A percentile compares a stretch with the other conserved stretches of the same genome.
Evolutionary conservation across 1,140 invertebrate genomes (phyloP).

Genomic region (Neodiprion lecontei): DNA sequence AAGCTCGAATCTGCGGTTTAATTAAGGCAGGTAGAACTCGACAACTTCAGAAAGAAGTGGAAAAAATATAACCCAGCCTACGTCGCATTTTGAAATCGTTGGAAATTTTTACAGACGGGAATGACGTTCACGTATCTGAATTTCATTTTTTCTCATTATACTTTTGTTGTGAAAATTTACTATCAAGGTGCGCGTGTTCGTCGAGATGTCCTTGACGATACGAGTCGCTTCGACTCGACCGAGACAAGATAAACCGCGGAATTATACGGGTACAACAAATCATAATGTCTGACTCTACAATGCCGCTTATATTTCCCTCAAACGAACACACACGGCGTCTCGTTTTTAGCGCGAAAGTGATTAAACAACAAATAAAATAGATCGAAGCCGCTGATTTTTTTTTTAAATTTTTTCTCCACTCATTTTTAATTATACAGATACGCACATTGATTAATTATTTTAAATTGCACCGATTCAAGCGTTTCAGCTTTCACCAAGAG

Average conservation of each 20-base stretch:
- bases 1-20: not conserved
- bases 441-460: no score
- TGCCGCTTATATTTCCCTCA: no score
- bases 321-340: no score
- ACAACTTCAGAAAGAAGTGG: not conserved
- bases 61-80: no score
- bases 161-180: not conserved
- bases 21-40: not conserved
- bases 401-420: no score
- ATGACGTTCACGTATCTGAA: not conserved
- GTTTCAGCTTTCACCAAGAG: no score
- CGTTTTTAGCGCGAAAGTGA: no score
- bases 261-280: not conserved
- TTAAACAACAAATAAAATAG: no score
- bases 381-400: no score
- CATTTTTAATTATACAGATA: no score
- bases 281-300: no score
- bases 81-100: not conserved
- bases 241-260: not conserved
- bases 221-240: not conserved
- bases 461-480: no score
- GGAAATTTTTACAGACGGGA: constrained; percentile 4
- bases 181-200: not conserved
- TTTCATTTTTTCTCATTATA: not conserved
- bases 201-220: not conserved